phyloP scores from a whole-genome alignment of 2,888 invertebrate genomes.

The Caenorhabditis drosophilae region DNA sequence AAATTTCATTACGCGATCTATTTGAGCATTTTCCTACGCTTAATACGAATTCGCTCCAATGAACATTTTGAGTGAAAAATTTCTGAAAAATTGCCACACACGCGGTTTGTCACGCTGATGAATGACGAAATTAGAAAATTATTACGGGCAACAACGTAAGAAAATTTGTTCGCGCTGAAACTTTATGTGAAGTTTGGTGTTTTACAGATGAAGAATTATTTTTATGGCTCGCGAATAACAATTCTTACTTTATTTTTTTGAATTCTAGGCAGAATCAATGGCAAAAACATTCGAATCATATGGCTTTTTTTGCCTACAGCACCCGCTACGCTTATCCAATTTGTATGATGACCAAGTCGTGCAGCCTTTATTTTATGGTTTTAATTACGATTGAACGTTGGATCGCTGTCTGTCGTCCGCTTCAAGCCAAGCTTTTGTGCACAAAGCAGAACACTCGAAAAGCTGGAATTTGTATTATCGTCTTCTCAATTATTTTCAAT shows the following conservation, averaged over 20 bases:
- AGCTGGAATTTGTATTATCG: slow-evolving; percentile 28
- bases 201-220: too few relatives aligned
- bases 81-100: too few relatives aligned
- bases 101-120: too few relatives aligned
- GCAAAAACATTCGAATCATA: slow-evolving; percentile 24
- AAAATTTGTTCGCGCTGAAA: too few relatives aligned
- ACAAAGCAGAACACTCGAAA: slow-evolving; percentile 33
- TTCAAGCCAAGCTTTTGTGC: slow-evolving; percentile 32
- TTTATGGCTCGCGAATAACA: too few relatives aligned
- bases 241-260: background rate
- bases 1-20: too few relatives aligned
- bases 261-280: slow-evolving; percentile 27
- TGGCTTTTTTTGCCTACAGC: slow-evolving; percentile 22
- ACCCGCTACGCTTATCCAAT: slow-evolving; percentile 28
- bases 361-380: slow-evolving; percentile 37
- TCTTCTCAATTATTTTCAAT: slow-evolving; percentile 38
- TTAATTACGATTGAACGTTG: slow-evolving; percentile 35
- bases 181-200: too few relatives aligned
- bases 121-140: too few relatives aligned
- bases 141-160: too few relatives aligned
- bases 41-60: too few relatives aligned
- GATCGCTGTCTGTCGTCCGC: slow-evolving; percentile 39
- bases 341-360: slow-evolving; percentile 36
- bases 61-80: too few relatives aligned
- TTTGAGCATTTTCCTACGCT: too few relatives aligned